Evolutionary conservation across 1,140 invertebrate species (phyloP).

Genomic region (Drosophila seguyi): DNA sequence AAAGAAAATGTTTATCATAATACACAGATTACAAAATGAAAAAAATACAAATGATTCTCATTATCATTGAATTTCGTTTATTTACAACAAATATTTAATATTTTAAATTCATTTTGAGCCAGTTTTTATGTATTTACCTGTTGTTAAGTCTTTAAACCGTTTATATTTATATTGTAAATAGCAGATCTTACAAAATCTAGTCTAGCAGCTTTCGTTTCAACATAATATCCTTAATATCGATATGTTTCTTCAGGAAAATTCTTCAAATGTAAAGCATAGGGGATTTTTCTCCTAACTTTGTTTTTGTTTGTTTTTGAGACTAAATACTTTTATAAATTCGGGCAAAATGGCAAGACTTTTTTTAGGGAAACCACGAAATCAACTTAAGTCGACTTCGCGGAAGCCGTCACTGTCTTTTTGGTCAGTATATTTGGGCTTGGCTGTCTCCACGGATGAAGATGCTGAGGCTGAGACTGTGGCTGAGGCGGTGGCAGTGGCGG

Average conservation of each 20-base stretch:
- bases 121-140: background rate
- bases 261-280: slow-evolving; percentile 12
- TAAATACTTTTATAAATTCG: slow-evolving; percentile 34
- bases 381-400: slow-evolving; percentile 77
- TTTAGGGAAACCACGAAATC: background rate
- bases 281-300: background rate
- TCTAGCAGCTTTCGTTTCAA: slow-evolving; percentile 1
- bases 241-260: background rate
- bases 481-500: slow-evolving; percentile 13
- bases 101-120: slow-evolving; percentile 33
- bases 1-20: slow-evolving; percentile 1
- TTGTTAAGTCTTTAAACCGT: slow-evolving; percentile 1
- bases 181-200: slow-evolving; percentile 13
- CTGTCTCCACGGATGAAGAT: slow-evolving; percentile 29
- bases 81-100: slow-evolving; percentile 8
- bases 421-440: slow-evolving; percentile 32
- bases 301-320: background rate
- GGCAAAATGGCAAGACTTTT: background rate
- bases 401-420: slow-evolving; percentile 59
- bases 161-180: slow-evolving; percentile 1
- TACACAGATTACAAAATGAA: slow-evolving; percentile 14
- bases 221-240: slow-evolving; percentile 3
- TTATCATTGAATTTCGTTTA: slow-evolving; percentile 1
- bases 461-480: slow-evolving; percentile 20
- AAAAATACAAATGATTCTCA: slow-evolving; percentile 9